Base-by-base conservation (phyloP, 2,113 vertebrate species). In the Eulemur macaco region DNA sequence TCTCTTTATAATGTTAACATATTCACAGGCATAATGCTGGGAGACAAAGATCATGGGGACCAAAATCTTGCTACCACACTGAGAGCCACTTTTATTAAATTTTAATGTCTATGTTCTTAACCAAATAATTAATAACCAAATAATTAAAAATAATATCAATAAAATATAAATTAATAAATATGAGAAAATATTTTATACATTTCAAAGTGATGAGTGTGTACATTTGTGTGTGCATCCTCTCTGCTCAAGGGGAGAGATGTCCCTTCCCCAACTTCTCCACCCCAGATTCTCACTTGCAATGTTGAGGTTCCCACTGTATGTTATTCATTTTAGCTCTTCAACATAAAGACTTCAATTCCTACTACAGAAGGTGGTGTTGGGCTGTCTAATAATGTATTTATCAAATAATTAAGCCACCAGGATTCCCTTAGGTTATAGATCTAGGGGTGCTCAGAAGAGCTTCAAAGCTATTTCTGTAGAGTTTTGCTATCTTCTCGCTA, bases 81-180 rank as follows among this genome's bases (percentile, higher is more conserved):
- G 8, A 78, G 4, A 87, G 27, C 14, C n/a, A 56, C 45, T 69
- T 87, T 82, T 63, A 81, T 73, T 60, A 69, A 68, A 88, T 69
- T 93, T 95, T 86, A 95, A 56, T 63, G 66, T 34, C 9, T 94
- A 54, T 63, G 6, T 91, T 78, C n/a, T 77, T 94, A 42, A 68
- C 5, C 3, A 87, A 63, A 90, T 2, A 88, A 58, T 42, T 91
- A 83, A 87, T 94, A 42, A 68, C 5, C 3, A 87, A 63, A 90
- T 2, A 88, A 58, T 42, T 91, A 83, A 87, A 83, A 91, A 64
- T 88, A 82, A 69, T 56, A 68, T 85, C 85, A 94, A 84, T 52
- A 94, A 95, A 80, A 63, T 0, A 45, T 15, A 93, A 93, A 85
- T 63, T 88, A 63, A 78, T 86, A 21, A 77, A 71, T 13, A 1